Percentiles rank a stretch among this genome's conserved stretches.
Evolutionary conservation across 2,888 invertebrate genomes (phyloP).

Genomic region (Gymnoscelis rufifasciata): DNA sequence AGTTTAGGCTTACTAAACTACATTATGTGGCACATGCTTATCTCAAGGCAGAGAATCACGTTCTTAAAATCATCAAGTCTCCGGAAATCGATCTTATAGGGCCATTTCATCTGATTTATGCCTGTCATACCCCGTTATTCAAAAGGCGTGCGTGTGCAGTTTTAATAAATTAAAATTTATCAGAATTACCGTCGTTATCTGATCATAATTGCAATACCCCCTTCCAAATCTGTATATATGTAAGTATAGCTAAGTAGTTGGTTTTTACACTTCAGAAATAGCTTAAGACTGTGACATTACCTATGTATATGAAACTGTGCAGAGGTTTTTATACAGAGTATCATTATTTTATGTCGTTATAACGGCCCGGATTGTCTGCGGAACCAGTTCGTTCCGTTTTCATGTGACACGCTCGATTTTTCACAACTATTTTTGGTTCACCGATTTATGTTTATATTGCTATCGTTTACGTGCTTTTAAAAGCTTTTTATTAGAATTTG

Average conservation of each 20-base stretch:
- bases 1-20: constrained; percentile 4
- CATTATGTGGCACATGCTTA: constrained; percentile 6
- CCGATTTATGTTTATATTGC: constrained; percentile 23
- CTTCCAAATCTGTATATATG: no score
- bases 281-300: no score
- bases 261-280: no score
- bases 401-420: constrained; percentile 23
- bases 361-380: constrained; percentile 4
- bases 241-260: no score
- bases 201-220: no score
- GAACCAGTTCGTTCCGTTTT: constrained; percentile 15
- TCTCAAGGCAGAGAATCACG: constrained; percentile 1
- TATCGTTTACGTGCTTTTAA: constrained; percentile 28
- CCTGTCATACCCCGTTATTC: background rate
- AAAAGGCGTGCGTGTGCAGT: no score
- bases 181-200: no score
- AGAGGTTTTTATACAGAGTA: background rate
- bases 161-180: no score
- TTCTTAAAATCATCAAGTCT: constrained; percentile 1
- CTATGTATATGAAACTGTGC: no score
- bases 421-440: constrained; percentile 21
- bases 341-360: background rate
- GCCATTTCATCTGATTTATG: constrained; percentile 16
- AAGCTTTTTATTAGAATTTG: constrained; percentile 27
- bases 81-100: constrained; percentile 8